A percentile compares a stretch with the other conserved stretches of the same genome.
phyloP scores from a whole-genome alignment of 2,113 vertebrate genomes.

The Scomber scombrus region DNA sequence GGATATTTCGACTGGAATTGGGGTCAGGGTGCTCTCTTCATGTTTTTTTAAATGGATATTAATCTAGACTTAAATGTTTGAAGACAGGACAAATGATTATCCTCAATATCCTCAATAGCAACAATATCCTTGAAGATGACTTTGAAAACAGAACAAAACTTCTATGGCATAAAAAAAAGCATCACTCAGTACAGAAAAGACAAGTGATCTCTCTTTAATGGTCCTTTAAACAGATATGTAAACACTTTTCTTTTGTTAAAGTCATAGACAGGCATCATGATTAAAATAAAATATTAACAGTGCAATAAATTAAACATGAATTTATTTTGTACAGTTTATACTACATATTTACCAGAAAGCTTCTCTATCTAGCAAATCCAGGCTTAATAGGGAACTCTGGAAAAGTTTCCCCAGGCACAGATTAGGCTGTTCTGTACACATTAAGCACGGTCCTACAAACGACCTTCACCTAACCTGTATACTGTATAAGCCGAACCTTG shows the following conservation, averaged over 20 bases:
- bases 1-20: no score
- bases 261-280: conserved; percentile 70
- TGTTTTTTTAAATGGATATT: not conserved
- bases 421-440: conserved; percentile 67
- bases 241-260: conserved; percentile 66
- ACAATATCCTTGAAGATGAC: not conserved
- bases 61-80: not conserved
- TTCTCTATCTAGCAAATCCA: conserved; percentile 74
- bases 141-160: not conserved
- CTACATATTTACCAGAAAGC: conserved; percentile 77
- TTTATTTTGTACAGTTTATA: conserved; percentile 76
- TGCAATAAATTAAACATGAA: conserved; percentile 73
- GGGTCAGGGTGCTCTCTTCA: no score
- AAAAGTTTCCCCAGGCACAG: conserved; percentile 71
- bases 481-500: conserved; percentile 24
- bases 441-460: conserved; percentile 40
- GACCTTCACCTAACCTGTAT: conserved; percentile 26
- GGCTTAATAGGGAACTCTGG: conserved; percentile 58
- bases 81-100: not conserved
- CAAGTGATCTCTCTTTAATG: conserved; percentile 67
- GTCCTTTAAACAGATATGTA: conserved; percentile 69
- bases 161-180: not conserved
- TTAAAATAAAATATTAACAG: conserved; percentile 72
- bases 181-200: conserved; percentile 37
- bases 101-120: no score